phyloP scores from a whole-genome alignment of 2,888 invertebrate species.

The Himalopsyche anomala region DNA sequence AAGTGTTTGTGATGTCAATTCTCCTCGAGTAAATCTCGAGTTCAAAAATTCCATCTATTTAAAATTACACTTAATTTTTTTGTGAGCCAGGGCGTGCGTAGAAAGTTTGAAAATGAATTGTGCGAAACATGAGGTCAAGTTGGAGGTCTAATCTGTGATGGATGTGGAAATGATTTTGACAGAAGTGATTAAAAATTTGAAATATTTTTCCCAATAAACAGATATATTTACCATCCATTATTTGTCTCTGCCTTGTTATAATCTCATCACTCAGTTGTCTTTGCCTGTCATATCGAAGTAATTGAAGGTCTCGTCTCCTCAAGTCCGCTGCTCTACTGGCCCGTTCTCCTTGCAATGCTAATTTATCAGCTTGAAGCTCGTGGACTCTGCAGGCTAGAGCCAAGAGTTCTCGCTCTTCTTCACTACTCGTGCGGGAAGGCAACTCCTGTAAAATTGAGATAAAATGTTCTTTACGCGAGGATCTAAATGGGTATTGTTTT shows the following conservation, averaged over 20 bases:
- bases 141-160: no score
- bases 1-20: no score
- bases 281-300: slow-evolving; percentile 89
- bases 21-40: no score
- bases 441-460: slow-evolving; percentile 79
- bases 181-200: no score
- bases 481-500: background rate
- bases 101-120: no score
- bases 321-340: slow-evolving; percentile 92
- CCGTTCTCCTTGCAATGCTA: slow-evolving; percentile 92
- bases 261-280: slow-evolving; percentile 93
- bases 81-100: no score
- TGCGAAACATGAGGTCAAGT: no score
- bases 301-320: slow-evolving; percentile 87
- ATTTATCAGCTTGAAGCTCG: slow-evolving; percentile 95
- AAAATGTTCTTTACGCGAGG: background rate
- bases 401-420: slow-evolving; percentile 93
- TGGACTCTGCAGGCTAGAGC: slow-evolving; percentile 93
- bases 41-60: no score
- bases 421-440: slow-evolving; percentile 89
- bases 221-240: slow-evolving; percentile 85
- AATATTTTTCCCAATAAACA: no score
- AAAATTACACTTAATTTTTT: no score
- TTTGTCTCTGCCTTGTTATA: slow-evolving; percentile 89
- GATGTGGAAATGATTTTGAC: no score